A percentile compares a stretch with the other conserved stretches of the same genome.
These are phyloP conservation scores for Parapsyche elsis DNA, from an alignment of 1,140 invertebrate species.

Conservation along the genomic window DNA sequence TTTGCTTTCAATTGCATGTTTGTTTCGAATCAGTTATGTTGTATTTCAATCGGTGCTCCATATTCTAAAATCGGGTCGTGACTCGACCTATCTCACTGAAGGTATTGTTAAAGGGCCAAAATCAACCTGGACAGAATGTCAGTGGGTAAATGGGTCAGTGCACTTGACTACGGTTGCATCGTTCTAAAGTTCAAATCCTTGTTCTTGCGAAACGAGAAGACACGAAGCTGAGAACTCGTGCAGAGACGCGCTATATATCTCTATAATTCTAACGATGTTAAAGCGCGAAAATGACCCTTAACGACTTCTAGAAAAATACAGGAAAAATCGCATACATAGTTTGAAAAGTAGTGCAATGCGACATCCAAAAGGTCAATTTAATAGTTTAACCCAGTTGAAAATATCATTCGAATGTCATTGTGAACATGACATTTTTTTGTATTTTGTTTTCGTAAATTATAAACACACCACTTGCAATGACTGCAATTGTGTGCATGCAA, in stretches of 20 bases:
- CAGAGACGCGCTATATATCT: not conserved
- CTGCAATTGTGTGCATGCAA: conserved; percentile 1
- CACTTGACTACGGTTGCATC: conserved; percentile 44
- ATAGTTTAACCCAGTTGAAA: conserved; percentile 17
- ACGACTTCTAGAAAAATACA: not conserved
- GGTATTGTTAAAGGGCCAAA: not conserved
- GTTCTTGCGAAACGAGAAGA: conserved; percentile 29
- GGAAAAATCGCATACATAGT: not conserved
- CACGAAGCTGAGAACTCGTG: conserved; percentile 8
- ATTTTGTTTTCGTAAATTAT: too few relatives aligned
- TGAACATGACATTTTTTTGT: not conserved
- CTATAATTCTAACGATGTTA: not conserved
- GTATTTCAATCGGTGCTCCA: too few relatives aligned
- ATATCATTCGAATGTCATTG: conserved; percentile 20
- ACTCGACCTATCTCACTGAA: not conserved
- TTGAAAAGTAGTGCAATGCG: not conserved
- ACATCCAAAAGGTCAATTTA: not conserved
- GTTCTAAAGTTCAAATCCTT: conserved; percentile 41
- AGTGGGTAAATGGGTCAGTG: conserved; percentile 36
- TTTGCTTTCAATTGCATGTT: too few relatives aligned
- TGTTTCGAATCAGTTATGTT: too few relatives aligned
- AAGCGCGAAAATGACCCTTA: not conserved
- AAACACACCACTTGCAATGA: too few relatives aligned
- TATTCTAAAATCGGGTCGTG: not conserved
- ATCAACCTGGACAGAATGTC: conserved; percentile 20